These are phyloP conservation scores for Dynastes tityus DNA, from an alignment of 2,888 invertebrate species.

Conservation along the genomic window DNA sequence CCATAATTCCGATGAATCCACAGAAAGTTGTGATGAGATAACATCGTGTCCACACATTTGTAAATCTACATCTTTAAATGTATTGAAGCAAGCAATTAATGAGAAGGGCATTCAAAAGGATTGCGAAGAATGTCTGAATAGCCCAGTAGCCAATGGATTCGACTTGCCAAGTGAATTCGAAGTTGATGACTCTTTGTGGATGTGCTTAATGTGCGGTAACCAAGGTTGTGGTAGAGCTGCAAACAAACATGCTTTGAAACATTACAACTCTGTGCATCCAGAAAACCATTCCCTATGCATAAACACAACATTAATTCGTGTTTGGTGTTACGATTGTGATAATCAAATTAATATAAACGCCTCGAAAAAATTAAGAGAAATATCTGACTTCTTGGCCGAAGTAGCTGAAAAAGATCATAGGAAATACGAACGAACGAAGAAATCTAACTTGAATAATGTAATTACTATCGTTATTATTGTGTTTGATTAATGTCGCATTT, in stretches of 20 bases:
- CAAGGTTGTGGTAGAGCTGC: slow-evolving; percentile 82
- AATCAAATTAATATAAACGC: slow-evolving; percentile 77
- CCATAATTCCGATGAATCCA: slow-evolving; percentile 78
- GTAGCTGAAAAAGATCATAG: slow-evolving; percentile 22
- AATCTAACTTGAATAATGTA: neutral
- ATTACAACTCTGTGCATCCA: slow-evolving; percentile 83
- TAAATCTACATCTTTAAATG: slow-evolving; percentile 79
- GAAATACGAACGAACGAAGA: slow-evolving; percentile 28
- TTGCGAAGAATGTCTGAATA: slow-evolving; percentile 70
- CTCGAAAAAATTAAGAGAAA: slow-evolving; percentile 81
- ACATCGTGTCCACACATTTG: slow-evolving; percentile 80
- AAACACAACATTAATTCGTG: slow-evolving; percentile 80
- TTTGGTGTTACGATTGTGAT: slow-evolving; percentile 88
- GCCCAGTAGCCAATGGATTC: slow-evolving; percentile 48
- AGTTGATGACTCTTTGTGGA: slow-evolving; percentile 77
- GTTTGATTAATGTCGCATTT: no score
- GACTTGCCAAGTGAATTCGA: slow-evolving; percentile 67
- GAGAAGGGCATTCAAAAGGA: slow-evolving; percentile 71
- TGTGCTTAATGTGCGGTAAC: slow-evolving; percentile 87
- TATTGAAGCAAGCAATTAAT: slow-evolving; percentile 73
- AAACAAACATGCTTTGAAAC: slow-evolving; percentile 82
- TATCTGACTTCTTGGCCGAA: slow-evolving; percentile 26
- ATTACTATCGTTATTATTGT: neutral
- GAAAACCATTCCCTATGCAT: slow-evolving; percentile 84
- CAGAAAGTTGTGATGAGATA: slow-evolving; percentile 82